phyloP scores from a whole-genome alignment of 2,113 vertebrate genomes.

The Toxostoma redivivum region DNA sequence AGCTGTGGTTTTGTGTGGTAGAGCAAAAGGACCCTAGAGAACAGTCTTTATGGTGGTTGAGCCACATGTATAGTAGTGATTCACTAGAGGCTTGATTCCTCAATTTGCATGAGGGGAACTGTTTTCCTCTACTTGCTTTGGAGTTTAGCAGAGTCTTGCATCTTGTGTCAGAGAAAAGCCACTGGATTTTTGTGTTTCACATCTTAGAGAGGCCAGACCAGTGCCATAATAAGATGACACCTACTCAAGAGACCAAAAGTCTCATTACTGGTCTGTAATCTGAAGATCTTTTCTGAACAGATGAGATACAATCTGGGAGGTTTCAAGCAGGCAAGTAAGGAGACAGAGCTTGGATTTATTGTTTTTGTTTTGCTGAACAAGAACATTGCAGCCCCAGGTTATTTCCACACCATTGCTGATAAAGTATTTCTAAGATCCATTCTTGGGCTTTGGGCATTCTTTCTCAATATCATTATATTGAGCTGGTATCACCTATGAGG shows the following conservation, averaged over 20 bases:
- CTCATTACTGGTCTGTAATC: background rate
- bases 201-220: background rate
- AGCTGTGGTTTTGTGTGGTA: background rate
- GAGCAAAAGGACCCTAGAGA: background rate
- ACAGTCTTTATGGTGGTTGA: background rate
- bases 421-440: background rate
- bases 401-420: background rate
- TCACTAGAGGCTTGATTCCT: background rate
- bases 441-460: background rate
- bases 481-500: background rate
- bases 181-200: background rate
- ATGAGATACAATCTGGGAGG: background rate
- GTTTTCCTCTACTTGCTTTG: background rate
- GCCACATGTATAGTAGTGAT: background rate
- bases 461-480: background rate
- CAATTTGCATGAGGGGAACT: background rate
- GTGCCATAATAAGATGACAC: background rate
- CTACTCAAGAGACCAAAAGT: background rate
- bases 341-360: background rate
- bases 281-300: background rate
- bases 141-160: background rate
- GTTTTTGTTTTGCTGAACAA: background rate
- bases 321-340: background rate
- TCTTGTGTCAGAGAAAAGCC: background rate
- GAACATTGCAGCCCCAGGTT: background rate